These are phyloP conservation scores for Laterallus jamaicensis DNA, from an alignment of 2,113 vertebrate genomes.

Conservation along the genomic window DNA sequence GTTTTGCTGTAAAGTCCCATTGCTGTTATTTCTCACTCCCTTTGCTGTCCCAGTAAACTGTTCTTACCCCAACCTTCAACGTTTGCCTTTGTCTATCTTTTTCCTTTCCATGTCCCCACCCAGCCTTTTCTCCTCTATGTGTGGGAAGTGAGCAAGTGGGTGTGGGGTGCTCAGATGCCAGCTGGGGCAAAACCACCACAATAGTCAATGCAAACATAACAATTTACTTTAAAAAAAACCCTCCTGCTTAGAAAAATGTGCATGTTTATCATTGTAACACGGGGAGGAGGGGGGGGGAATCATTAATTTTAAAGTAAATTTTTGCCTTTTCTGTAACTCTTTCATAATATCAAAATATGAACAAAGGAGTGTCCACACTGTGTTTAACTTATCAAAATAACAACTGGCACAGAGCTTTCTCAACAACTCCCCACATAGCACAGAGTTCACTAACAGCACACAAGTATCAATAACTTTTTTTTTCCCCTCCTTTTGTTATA, in stretches of 20 bases:
- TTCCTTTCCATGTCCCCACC: too few species aligned
- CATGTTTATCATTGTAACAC: neutral
- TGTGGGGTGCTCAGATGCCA: too few species aligned
- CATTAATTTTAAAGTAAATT: neutral
- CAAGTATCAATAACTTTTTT: neutral
- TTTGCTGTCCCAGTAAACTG: too few species aligned
- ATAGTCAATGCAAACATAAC: neutral
- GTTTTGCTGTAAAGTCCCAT: too few species aligned
- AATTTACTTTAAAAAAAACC: neutral
- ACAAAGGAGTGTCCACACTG: neutral
- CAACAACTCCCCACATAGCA: rapidly evolving
- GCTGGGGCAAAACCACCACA: too few species aligned
- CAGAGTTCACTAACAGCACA: neutral
- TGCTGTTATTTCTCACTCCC: too few species aligned
- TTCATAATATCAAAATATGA: neutral
- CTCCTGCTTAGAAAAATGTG: neutral
- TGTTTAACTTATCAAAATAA: neutral
- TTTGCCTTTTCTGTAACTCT: neutral
- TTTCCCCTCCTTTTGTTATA: neutral
- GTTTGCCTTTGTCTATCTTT: too few species aligned
- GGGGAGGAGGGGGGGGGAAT: too few species aligned
- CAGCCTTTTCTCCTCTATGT: too few species aligned
- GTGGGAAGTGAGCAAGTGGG: too few species aligned
- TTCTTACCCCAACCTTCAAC: too few species aligned
- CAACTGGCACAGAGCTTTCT: neutral